Evolutionary conservation across 2,888 invertebrate genomes (phyloP).

Genomic region (Myopa tessellatipennis): DNA sequence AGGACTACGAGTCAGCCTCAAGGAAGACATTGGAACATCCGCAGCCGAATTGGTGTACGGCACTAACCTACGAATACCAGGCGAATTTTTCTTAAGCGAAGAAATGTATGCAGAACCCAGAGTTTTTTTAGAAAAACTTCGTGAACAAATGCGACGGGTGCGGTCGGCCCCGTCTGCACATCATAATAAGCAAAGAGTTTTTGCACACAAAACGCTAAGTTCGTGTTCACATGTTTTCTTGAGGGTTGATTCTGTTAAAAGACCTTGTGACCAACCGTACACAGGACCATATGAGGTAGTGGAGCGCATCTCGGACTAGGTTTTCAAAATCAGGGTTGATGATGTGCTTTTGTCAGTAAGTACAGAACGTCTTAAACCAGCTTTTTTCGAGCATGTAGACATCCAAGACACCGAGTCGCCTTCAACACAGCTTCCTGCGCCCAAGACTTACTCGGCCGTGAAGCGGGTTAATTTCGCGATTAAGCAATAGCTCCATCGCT

Average conservation of each 20-base stretch:
- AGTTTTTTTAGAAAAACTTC: conserved; percentile 21
- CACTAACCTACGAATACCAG: neutral
- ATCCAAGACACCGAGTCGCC: too few relatives aligned
- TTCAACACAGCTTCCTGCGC: too few relatives aligned
- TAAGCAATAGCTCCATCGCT: too few relatives aligned
- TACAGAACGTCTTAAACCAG: neutral
- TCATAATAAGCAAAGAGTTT: conserved; percentile 19
- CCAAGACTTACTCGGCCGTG: too few relatives aligned
- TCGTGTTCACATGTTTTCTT: conserved; percentile 41
- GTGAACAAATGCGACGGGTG: conserved; percentile 32
- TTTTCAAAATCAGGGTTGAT: conserved; percentile 22
- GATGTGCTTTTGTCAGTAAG: neutral
- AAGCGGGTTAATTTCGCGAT: too few relatives aligned
- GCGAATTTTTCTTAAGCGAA: neutral
- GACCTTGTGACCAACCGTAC: conserved; percentile 42
- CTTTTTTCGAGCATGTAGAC: too few relatives aligned
- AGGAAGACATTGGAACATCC: neutral
- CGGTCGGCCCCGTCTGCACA: conserved; percentile 36
- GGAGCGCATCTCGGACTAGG: conserved; percentile 24
- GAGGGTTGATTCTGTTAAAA: conserved; percentile 37
- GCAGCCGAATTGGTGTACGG: neutral
- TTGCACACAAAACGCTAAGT: conserved; percentile 41
- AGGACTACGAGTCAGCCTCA: conserved; percentile 20
- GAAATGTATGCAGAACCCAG: neutral
- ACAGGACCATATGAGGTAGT: conserved; percentile 40